phyloP scores from a whole-genome alignment of 2,113 vertebrate genomes.

The Grallaria varia region DNA sequence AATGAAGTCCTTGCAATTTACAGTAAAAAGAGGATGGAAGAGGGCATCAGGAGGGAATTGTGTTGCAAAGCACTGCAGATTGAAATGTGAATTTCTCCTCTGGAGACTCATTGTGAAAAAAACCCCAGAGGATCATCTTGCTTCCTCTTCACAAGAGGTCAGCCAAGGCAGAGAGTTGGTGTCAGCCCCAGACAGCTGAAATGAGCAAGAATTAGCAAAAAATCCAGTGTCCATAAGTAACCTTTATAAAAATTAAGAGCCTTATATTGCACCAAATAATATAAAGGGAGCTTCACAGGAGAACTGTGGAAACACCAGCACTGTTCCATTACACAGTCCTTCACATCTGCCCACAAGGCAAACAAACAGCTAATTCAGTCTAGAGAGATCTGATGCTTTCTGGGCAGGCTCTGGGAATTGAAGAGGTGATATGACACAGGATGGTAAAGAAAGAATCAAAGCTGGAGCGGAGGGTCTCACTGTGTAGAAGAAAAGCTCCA shows the following conservation, averaged over 20 bases:
- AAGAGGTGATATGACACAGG: not conserved
- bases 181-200: not conserved
- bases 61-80: not conserved
- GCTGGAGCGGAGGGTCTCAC: not conserved
- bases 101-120: not conserved
- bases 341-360: not conserved
- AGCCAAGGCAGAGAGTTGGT: not conserved
- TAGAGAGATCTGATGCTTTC: not conserved
- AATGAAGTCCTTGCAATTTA: not conserved
- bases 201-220: conserved; percentile 20
- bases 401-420: not conserved
- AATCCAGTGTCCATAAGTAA: not conserved
- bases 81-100: not conserved
- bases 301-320: not conserved
- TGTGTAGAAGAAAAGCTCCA: not conserved
- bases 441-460: not conserved
- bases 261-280: not conserved
- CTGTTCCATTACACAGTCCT: not conserved
- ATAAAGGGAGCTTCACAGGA: not conserved
- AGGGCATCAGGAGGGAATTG: not conserved
- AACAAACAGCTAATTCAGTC: not conserved
- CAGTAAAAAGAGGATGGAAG: not conserved
- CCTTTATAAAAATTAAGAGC: not conserved
- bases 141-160: conserved; percentile 24
- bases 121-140: not conserved